Evolutionary conservation across 2,888 invertebrate species (phyloP), one percentile per base, ranked within the genome.

Genomic region (Eristalis tenax): DNA sequence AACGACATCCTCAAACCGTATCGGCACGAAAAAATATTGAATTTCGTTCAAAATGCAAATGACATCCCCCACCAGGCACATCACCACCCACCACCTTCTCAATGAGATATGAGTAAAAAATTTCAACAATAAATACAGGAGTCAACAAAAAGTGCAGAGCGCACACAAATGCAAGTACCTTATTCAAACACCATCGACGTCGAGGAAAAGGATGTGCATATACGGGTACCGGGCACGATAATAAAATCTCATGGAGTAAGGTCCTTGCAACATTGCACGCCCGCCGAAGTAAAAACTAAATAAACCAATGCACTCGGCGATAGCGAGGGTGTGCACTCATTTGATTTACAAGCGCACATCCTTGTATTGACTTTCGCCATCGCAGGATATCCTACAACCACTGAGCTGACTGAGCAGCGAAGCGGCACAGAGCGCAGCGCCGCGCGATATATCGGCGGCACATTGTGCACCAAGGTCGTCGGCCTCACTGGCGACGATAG

Each of bases 281-380:
- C 57, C 64, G 38, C 61, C 59, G n/a, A 70, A 75, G 75, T 79
- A 86, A 86, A 83, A 87, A 83, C 87, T 83, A 83, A 87, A 87
- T 87, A 87, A 87, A 87, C 87, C 87, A 83, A 80, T 83, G 79
- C 75, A 73, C 76, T 73, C 23, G 56, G n/a, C 79, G 83, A 65
- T 73, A 71, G 83, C 73, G 83, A 75, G 18, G 63, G 50, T 61
- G 79, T 50, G 50, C 18, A 76, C 76, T 80, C 79, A 87, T 80
- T 87, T 87, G 87, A 87, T 87, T 87, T 87, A 87, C 87, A 87
- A 76, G 83, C 83, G 79, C 83, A 83, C 79, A 83, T 87, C 87
- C 87, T 76, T 87, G 83, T 83, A 87, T 87, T 87, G 86, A 83
- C 86, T 87, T 69, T 87, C 70, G 82, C 78, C 74, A 50, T 76